phyloP scores from a whole-genome alignment of 2,797 vertebrate genomes.

The Pyrrhura leucotis region DNA sequence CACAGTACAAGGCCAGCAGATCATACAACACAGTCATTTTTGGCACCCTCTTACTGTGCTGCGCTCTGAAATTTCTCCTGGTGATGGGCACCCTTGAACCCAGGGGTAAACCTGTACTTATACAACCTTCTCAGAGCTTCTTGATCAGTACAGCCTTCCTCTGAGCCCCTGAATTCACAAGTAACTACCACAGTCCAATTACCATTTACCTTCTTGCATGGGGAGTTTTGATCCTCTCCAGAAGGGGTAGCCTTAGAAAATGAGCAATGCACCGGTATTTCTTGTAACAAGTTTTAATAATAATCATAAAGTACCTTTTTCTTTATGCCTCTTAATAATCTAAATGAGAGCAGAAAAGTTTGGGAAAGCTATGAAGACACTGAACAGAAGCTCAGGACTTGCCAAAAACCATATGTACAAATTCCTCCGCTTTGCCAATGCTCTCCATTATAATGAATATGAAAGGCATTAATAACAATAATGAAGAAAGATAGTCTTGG shows the following conservation, averaged over 20 bases:
- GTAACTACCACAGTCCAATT: neutral
- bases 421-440: neutral
- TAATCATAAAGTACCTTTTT: neutral
- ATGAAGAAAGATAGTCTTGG: neutral
- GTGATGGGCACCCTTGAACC: neutral
- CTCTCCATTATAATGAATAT: neutral
- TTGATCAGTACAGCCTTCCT: neutral
- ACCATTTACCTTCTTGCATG: neutral
- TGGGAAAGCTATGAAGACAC: neutral
- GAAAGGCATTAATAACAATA: neutral
- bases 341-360: neutral
- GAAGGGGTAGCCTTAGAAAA: neutral
- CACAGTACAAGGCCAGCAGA: neutral
- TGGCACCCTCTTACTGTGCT: neutral
- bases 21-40: neutral
- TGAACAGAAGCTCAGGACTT: neutral
- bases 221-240: neutral
- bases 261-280: neutral
- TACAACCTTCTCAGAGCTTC: neutral
- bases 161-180: neutral
- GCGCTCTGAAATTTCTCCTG: neutral
- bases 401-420: neutral
- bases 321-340: neutral
- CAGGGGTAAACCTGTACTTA: neutral
- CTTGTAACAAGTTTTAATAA: neutral